These are phyloP conservation scores for Diplosoma virens DNA, from an alignment of 23 tunicate genomes.

Conservation along the genomic window DNA sequence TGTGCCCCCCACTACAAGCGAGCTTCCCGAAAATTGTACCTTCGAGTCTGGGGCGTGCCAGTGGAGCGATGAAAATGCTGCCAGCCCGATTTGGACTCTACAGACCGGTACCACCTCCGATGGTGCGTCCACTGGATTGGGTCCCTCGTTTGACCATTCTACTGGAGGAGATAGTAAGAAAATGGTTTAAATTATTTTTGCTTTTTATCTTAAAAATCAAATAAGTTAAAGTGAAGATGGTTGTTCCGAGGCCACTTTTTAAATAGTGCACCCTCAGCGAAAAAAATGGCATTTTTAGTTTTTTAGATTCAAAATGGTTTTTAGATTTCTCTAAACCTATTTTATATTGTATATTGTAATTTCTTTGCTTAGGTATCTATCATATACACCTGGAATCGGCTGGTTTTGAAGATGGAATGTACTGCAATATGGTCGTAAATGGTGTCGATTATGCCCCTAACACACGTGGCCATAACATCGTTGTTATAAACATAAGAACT, in stretches of 20 bases:
- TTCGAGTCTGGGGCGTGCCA: slow-evolving; percentile 69
- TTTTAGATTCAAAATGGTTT: too few species aligned
- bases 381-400: slow-evolving; percentile 65
- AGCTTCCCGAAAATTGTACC: slow-evolving; percentile 66
- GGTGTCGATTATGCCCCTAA: slow-evolving; percentile 42
- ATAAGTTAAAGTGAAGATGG: too few species aligned
- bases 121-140: slow-evolving; percentile 42
- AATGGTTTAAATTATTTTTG: too few species aligned
- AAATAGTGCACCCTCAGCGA: too few species aligned
- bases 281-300: too few species aligned
- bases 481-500: slow-evolving; percentile 53
- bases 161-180: slow-evolving; percentile 63
- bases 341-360: background rate
- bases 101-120: slow-evolving; percentile 58
- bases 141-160: slow-evolving; percentile 71
- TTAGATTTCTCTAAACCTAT: too few species aligned
- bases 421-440: slow-evolving; percentile 60
- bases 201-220: too few species aligned
- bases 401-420: slow-evolving; percentile 81
- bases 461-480: slow-evolving; percentile 72
- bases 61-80: slow-evolving; percentile 35
- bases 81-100: slow-evolving; percentile 41
- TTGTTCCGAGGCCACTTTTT: too few species aligned
- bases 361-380: slow-evolving; percentile 44
- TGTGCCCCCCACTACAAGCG: slow-evolving; percentile 57